Evolutionary conservation across 2,888 invertebrate genomes (phyloP).

Genomic region (Parasteatoda lunata): DNA sequence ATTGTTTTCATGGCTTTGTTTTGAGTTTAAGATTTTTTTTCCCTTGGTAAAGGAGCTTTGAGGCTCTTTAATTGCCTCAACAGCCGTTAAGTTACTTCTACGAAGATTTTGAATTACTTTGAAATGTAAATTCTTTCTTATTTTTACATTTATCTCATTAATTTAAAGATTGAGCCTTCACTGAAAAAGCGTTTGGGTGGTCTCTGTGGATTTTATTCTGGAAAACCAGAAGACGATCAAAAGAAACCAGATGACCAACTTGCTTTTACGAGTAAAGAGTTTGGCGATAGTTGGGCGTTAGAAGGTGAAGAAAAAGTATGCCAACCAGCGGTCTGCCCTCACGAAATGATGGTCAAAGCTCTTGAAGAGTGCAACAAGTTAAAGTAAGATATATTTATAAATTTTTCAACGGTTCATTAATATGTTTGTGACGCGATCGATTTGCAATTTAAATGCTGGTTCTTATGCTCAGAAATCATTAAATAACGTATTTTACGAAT

Average conservation of each 20-base stretch:
- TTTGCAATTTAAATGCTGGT: not conserved
- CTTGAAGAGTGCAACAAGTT: slow-evolving; percentile 82
- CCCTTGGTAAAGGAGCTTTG: too few species aligned
- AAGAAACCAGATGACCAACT: slow-evolving; percentile 81
- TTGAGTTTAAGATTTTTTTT: too few species aligned
- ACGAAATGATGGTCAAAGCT: slow-evolving; percentile 80
- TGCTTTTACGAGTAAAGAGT: slow-evolving; percentile 81
- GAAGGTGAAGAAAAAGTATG: slow-evolving; percentile 75
- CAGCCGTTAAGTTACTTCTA: too few species aligned
- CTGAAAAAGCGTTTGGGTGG: slow-evolving; percentile 82
- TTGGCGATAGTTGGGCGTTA: slow-evolving; percentile 83
- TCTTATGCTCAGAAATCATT: too few species aligned
- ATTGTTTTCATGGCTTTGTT: too few species aligned
- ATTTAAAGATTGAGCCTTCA: slow-evolving; percentile 77
- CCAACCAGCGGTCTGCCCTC: slow-evolving; percentile 78
- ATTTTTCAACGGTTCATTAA: not conserved
- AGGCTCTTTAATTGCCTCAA: too few species aligned
- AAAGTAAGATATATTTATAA: slow-evolving; percentile 76
- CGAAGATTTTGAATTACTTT: not conserved
- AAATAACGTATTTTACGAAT: too few species aligned
- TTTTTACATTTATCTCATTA: not conserved
- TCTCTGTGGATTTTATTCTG: slow-evolving; percentile 86
- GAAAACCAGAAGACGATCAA: slow-evolving; percentile 81
- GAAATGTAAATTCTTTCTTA: not conserved
- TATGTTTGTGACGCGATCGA: not conserved